These are phyloP conservation scores for Ips typographus DNA, from an alignment of 1,140 invertebrate genomes.

Conservation along the genomic window DNA sequence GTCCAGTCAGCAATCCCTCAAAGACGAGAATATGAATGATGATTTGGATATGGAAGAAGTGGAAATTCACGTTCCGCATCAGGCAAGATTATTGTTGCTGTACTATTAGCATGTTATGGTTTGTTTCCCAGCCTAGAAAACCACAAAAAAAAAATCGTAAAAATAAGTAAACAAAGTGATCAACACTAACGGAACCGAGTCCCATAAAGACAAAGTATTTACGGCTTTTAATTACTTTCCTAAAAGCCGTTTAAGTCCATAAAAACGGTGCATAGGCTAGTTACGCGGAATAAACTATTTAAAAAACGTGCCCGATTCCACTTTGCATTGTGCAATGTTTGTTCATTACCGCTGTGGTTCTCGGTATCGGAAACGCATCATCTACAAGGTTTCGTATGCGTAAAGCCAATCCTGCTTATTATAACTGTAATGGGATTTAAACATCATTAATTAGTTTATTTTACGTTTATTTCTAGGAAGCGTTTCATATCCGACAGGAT, in stretches of 20 bases:
- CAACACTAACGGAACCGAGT: neutral
- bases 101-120: neutral
- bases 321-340: conserved; percentile 8
- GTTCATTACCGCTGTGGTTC: no score
- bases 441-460: conserved; percentile 13
- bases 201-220: conserved; percentile 6
- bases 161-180: conserved; percentile 1
- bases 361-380: no score
- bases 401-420: no score
- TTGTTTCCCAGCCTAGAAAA: neutral
- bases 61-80: conserved; percentile 44
- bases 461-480: conserved; percentile 38
- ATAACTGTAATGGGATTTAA: neutral
- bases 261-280: conserved; percentile 21
- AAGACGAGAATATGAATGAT: conserved; percentile 28
- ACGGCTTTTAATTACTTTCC: conserved; percentile 16
- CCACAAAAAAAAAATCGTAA: neutral
- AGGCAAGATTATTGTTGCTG: conserved; percentile 32
- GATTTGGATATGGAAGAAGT: conserved; percentile 36
- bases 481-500: conserved; percentile 55
- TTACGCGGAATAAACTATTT: neutral
- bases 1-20: conserved; percentile 1
- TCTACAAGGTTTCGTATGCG: no score
- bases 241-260: neutral
- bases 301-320: conserved; percentile 10